Percentiles rank a stretch among this genome's conserved stretches.
These are phyloP conservation scores for Sebastes miniatus DNA, from an alignment of 2,797 vertebrate genomes.

Conservation along the genomic window DNA sequence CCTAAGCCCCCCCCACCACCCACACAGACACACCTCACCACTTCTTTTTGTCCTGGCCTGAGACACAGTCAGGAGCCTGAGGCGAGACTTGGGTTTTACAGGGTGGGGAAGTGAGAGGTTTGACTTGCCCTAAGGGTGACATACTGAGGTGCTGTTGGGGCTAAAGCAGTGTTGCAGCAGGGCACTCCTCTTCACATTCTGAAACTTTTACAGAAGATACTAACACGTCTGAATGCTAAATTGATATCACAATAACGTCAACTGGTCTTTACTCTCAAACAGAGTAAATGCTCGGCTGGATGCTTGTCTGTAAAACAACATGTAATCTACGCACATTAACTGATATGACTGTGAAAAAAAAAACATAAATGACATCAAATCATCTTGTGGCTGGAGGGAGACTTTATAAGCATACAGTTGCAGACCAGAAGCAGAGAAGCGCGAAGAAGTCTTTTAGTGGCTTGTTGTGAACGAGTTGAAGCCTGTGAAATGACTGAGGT, in stretches of 20 bases:
- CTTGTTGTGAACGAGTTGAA: constrained; percentile 39
- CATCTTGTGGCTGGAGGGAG: neutral
- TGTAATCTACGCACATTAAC: constrained; percentile 6
- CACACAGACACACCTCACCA: constrained; percentile 29
- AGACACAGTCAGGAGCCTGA: constrained; percentile 42
- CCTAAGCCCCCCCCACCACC: neutral
- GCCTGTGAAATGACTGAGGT: constrained; percentile 47
- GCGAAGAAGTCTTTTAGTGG: constrained; percentile 9
- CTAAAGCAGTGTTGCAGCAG: constrained; percentile 18
- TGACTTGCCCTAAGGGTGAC: constrained; percentile 46
- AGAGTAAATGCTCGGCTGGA: neutral
- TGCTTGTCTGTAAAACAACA: neutral
- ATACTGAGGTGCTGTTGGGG: constrained; percentile 28
- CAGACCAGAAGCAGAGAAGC: constrained; percentile 25
- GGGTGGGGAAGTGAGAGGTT: constrained; percentile 29
- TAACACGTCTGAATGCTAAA: neutral
- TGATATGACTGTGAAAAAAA: neutral
- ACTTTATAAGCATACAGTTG: neutral
- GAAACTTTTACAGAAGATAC: neutral
- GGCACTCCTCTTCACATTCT: constrained; percentile 38
- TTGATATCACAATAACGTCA: neutral
- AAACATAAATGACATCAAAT: neutral
- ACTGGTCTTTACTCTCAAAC: neutral
- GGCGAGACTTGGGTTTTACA: constrained; percentile 7
- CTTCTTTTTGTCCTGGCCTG: constrained; percentile 13